A percentile compares a stretch with the other conserved stretches of the same genome.
Evolutionary conservation across 2,888 invertebrate genomes (phyloP).

Genomic region (Adelognathus sp.): DNA sequence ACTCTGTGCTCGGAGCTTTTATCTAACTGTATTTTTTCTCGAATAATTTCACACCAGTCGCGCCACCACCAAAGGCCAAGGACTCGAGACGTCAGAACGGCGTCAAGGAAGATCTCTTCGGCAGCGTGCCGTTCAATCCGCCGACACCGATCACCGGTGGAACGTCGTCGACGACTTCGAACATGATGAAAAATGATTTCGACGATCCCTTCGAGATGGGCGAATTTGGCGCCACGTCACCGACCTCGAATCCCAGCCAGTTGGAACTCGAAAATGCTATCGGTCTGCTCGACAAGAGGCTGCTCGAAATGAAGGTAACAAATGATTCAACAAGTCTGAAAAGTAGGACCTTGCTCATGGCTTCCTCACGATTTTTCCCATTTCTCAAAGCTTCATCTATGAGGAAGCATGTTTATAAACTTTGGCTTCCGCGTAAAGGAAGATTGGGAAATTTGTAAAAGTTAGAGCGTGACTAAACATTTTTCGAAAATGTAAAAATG

Average conservation of each 20-base stretch:
- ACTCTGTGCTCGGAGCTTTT: background rate
- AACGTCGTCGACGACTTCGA: constrained; percentile 55
- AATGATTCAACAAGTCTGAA: background rate
- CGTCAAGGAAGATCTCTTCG: constrained; percentile 89
- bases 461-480: too few relatives aligned
- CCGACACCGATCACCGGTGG: constrained; percentile 74
- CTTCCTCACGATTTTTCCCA: too few relatives aligned
- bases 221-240: constrained; percentile 83
- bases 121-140: constrained; percentile 89
- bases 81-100: constrained; percentile 80
- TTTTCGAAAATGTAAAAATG: too few relatives aligned
- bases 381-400: too few relatives aligned
- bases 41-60: constrained; percentile 85
- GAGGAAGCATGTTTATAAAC: too few relatives aligned
- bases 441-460: too few relatives aligned
- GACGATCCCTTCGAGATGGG: constrained; percentile 94
- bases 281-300: constrained; percentile 90
- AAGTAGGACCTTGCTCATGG: too few relatives aligned
- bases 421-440: too few relatives aligned
- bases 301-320: constrained; percentile 92
- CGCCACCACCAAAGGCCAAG: constrained; percentile 92
- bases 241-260: constrained; percentile 81
- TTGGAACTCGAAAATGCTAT: constrained; percentile 88
- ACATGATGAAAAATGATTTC: constrained; percentile 76
- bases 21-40: background rate